Percentiles rank a stretch among this genome's conserved stretches.
Conservation (phyloP, 2,113 vertebrate species). For the Hippopotamus amphibius region DNA sequence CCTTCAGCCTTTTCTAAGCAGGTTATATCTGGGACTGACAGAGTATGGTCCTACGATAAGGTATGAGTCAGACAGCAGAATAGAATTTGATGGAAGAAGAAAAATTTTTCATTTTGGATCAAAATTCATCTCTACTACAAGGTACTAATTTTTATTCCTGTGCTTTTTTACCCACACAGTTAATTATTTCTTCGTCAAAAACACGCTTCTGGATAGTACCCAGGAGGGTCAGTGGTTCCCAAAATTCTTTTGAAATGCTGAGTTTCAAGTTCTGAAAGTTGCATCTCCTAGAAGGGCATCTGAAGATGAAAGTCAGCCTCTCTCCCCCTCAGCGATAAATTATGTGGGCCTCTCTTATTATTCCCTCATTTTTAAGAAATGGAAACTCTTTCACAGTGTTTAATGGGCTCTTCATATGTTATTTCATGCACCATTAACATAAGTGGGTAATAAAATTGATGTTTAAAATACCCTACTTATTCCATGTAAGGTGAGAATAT, state of each 20-base stretch:
- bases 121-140: constrained; percentile 10
- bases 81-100: background rate
- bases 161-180: background rate
- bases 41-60: background rate
- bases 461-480: constrained; percentile 69
- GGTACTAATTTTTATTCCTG: background rate
- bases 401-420: constrained; percentile 80
- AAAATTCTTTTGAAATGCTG: background rate
- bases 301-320: constrained; percentile 70
- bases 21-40: background rate
- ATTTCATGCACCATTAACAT: constrained; percentile 79
- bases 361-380: constrained; percentile 74
- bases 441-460: constrained; percentile 80
- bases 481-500: constrained; percentile 45
- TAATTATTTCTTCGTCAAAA: constrained; percentile 47
- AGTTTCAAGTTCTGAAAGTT: background rate
- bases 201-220: background rate
- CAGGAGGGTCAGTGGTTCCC: background rate
- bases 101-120: constrained; percentile 21
- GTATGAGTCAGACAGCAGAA: background rate
- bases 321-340: constrained; percentile 53
- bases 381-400: constrained; percentile 73
- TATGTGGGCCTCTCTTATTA: constrained; percentile 64
- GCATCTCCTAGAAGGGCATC: constrained; percentile 39
- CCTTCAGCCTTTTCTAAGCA: background rate